These are phyloP conservation scores for Tricholaema leucomelas DNA, from an alignment of 2,113 vertebrate species.

Conservation along the genomic window DNA sequence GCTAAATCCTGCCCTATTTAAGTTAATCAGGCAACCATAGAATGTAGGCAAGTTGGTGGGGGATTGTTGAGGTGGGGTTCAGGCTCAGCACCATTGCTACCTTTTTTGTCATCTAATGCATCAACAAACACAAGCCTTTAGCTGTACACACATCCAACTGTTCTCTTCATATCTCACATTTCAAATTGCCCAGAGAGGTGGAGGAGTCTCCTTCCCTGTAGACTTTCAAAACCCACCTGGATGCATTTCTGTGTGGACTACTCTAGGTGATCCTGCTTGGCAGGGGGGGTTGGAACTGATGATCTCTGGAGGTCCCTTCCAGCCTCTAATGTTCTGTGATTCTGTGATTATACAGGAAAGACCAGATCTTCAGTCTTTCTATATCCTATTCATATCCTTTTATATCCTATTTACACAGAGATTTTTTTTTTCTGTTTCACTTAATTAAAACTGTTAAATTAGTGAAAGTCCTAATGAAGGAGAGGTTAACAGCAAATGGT, in stretches of 20 bases:
- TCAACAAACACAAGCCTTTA: background rate
- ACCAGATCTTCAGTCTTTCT: background rate
- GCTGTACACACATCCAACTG: background rate
- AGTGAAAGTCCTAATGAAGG: background rate
- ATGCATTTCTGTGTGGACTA: too few relatives aligned
- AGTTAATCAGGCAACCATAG: background rate
- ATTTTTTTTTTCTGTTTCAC: background rate
- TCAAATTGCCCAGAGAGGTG: background rate
- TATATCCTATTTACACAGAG: background rate
- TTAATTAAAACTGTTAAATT: background rate
- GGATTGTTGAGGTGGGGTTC: background rate
- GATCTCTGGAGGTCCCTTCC: too few relatives aligned
- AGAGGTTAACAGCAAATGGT: background rate
- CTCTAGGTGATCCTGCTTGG: too few relatives aligned
- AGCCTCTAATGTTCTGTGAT: too few relatives aligned
- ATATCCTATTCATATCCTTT: background rate
- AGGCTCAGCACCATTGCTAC: background rate
- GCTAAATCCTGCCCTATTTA: background rate
- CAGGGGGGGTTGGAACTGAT: too few relatives aligned
- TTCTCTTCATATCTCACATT: background rate
- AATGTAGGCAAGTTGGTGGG: background rate
- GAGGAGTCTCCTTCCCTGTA: too few relatives aligned
- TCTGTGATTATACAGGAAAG: background rate
- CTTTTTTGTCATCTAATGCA: background rate
- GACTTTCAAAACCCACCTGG: too few relatives aligned